Conservation (phyloP, 2,888 invertebrate species). For the Teleogryllus oceanicus region DNA sequence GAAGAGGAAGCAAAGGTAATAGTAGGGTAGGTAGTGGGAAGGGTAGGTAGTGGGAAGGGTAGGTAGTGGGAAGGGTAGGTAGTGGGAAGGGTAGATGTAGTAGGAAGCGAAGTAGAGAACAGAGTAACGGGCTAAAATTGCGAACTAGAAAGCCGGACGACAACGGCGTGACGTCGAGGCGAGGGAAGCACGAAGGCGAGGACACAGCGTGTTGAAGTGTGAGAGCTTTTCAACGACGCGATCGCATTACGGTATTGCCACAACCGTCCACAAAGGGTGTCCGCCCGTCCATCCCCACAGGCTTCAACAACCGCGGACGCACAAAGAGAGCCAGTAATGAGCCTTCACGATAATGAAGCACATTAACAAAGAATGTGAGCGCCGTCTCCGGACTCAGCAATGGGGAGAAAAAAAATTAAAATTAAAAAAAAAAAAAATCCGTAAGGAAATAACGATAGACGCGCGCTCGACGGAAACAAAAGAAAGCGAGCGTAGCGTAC, state of each 20-base stretch:
- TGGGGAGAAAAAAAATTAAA: not conserved
- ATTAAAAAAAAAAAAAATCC: not conserved
- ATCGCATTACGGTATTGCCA: slow-evolving; percentile 21
- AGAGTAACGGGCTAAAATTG: too few species aligned
- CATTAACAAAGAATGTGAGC: slow-evolving; percentile 32
- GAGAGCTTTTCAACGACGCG: not conserved
- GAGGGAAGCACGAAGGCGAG: too few species aligned
- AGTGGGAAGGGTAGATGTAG: too few species aligned
- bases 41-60: too few species aligned
- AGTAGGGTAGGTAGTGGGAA: too few species aligned
- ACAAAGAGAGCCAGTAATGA: slow-evolving; percentile 31
- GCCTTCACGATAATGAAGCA: slow-evolving; percentile 35
- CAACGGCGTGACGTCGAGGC: too few species aligned
- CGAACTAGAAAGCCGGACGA: too few species aligned
- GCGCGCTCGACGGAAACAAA: slow-evolving; percentile 18
- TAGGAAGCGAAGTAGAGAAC: too few species aligned
- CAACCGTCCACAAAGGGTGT: slow-evolving; percentile 2
- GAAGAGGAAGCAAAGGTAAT: too few species aligned
- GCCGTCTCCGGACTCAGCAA: slow-evolving; percentile 26
- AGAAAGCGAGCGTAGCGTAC: not conserved
- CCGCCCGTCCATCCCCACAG: not conserved
- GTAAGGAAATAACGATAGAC: not conserved
- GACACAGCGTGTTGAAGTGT: not conserved
- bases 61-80: too few species aligned
- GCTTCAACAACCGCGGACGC: not conserved